Evolutionary conservation across 2,888 invertebrate species (phyloP).

Genomic region (Drosophila dives): DNA sequence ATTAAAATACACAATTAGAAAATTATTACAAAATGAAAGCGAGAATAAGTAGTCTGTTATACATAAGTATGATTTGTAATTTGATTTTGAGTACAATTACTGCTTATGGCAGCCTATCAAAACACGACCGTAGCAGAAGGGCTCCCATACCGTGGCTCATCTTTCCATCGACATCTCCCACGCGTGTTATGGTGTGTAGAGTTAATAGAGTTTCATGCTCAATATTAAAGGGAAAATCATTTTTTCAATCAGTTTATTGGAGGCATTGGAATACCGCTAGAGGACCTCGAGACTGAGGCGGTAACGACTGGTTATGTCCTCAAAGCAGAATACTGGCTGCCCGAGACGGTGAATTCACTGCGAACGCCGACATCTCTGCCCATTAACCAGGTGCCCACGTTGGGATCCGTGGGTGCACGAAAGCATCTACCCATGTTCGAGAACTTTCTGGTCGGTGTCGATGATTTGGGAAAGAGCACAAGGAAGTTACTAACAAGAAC

Average conservation of each 20-base stretch:
- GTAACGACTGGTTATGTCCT: conserved; percentile 83
- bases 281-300: conserved; percentile 79
- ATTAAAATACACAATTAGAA: not conserved
- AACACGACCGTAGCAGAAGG: conserved; percentile 62
- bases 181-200: conserved; percentile 80
- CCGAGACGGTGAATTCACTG: conserved; percentile 70
- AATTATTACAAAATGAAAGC: conserved; percentile 39
- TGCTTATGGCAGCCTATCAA: conserved; percentile 55
- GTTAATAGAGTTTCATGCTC: not conserved
- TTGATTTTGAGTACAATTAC: conserved; percentile 9
- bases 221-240: not conserved
- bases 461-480: conserved; percentile 66
- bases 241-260: conserved; percentile 74
- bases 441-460: conserved; percentile 64
- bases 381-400: conserved; percentile 60
- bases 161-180: conserved; percentile 83
- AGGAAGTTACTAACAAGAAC: conserved; percentile 55
- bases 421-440: conserved; percentile 66
- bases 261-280: conserved; percentile 84
- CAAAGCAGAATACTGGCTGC: conserved; percentile 82
- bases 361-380: conserved; percentile 63
- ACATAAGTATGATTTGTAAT: conserved; percentile 24
- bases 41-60: conserved; percentile 7
- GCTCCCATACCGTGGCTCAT: conserved; percentile 71
- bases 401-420: conserved; percentile 58